phyloP scores from a whole-genome alignment of 2,888 invertebrate species.

The Tipula helvola region DNA sequence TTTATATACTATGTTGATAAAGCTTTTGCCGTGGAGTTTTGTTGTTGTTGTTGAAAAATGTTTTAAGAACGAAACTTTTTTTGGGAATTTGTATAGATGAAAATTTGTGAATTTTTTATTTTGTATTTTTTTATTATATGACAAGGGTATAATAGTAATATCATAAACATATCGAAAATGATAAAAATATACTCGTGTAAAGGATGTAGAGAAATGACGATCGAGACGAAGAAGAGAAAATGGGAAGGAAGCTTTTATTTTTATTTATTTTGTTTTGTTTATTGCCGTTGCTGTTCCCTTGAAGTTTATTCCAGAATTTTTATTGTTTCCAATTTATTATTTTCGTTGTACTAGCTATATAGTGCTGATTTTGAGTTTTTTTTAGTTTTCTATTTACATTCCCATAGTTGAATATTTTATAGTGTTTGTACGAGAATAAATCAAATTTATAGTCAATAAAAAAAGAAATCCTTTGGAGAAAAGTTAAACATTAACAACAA shows the following conservation, averaged over 20 bases:
- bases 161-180: neutral
- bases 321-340: neutral
- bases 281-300: neutral
- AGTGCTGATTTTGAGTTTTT: neutral
- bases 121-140: neutral
- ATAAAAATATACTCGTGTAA: neutral
- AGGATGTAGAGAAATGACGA: neutral
- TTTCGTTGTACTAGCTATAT: neutral
- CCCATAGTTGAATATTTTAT: neutral
- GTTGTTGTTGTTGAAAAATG: neutral
- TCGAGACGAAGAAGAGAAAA: neutral
- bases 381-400: neutral
- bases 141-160: neutral
- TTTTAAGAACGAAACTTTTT: neutral
- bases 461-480: neutral
- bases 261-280: neutral
- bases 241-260: neutral
- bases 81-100: neutral
- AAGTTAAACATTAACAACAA: neutral
- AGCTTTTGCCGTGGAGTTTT: neutral
- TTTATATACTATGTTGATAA: neutral
- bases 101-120: neutral
- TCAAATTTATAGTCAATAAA: neutral
- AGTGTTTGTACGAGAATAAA: neutral
- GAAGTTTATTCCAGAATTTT: neutral